Evolutionary conservation across 2,113 vertebrate species (phyloP).

Genomic region (Catharus fuscescens): DNA sequence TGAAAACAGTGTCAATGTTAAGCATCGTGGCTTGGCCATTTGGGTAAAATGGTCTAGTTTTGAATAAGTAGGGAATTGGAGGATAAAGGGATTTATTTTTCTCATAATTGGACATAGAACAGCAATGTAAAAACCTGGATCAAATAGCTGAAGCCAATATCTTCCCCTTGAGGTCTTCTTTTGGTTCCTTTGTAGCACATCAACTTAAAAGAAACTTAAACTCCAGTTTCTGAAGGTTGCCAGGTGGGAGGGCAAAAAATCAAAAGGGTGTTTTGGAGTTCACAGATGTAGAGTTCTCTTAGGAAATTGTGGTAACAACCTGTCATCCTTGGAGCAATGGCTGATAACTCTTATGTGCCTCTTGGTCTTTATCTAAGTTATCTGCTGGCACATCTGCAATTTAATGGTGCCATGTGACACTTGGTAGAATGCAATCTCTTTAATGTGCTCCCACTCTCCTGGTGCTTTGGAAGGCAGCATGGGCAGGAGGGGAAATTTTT

Average conservation of each 20-base stretch:
- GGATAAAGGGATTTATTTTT: neutral
- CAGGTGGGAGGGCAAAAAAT: neutral
- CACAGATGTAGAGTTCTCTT: neutral
- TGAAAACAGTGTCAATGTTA: neutral
- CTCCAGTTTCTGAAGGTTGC: neutral
- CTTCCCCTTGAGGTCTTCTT: constrained; percentile 29
- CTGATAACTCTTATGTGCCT: neutral
- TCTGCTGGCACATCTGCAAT: neutral
- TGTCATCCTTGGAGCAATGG: neutral
- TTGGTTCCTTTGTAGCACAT: constrained; percentile 27
- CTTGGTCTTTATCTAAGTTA: constrained; percentile 10
- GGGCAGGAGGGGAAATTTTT: neutral
- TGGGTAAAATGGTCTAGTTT: neutral
- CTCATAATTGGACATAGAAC: neutral
- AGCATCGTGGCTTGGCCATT: neutral
- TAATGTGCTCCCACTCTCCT: rapidly evolving
- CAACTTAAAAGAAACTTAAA: constrained; percentile 30
- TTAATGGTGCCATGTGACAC: neutral
- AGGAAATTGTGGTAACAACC: constrained; percentile 8
- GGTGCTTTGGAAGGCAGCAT: neutral
- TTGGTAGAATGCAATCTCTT: neutral
- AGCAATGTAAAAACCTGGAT: constrained; percentile 21
- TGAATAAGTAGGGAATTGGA: constrained; percentile 29
- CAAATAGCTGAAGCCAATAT: constrained; percentile 12
- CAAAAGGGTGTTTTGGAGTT: neutral